Conservation (phyloP, 2,113 vertebrate genomes). For the Athene noctua region DNA sequence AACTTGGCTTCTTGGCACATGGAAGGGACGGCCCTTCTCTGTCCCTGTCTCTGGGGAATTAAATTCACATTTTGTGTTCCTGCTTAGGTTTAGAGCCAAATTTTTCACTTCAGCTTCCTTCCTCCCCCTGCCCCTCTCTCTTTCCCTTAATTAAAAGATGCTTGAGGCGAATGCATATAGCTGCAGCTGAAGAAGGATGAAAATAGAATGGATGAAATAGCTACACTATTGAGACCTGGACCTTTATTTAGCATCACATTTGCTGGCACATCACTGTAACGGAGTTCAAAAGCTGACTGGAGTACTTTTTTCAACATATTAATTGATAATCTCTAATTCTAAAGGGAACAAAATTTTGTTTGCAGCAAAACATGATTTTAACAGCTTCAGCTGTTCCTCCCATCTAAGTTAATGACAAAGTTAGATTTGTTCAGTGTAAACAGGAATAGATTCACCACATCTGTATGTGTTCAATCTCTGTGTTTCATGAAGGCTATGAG, state of each 20-base stretch:
- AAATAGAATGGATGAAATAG: background rate
- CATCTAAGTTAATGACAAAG: background rate
- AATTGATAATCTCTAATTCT: background rate
- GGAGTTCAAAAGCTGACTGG: background rate
- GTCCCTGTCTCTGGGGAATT: background rate
- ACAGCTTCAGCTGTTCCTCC: background rate
- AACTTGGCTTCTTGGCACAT: constrained; percentile 8
- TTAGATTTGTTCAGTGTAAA: background rate
- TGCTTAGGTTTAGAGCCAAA: background rate
- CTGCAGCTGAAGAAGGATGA: background rate
- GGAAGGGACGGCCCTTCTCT: background rate
- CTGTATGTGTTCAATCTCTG: background rate
- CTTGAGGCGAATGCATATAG: background rate
- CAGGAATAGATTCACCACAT: background rate
- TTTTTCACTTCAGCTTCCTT: constrained; percentile 9
- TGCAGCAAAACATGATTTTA: background rate
- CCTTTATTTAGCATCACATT: constrained; percentile 4
- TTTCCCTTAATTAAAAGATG: background rate
- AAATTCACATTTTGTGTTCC: background rate
- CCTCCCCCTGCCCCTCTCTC: background rate
- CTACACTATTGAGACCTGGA: background rate
- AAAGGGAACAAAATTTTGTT: background rate
- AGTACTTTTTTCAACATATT: background rate
- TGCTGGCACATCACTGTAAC: background rate
- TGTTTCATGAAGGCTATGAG: background rate